A percentile compares a stretch with the other conserved stretches of the same genome.
These are phyloP conservation scores for Picus viridis DNA, from an alignment of 2,797 vertebrate genomes.

Conservation along the genomic window DNA sequence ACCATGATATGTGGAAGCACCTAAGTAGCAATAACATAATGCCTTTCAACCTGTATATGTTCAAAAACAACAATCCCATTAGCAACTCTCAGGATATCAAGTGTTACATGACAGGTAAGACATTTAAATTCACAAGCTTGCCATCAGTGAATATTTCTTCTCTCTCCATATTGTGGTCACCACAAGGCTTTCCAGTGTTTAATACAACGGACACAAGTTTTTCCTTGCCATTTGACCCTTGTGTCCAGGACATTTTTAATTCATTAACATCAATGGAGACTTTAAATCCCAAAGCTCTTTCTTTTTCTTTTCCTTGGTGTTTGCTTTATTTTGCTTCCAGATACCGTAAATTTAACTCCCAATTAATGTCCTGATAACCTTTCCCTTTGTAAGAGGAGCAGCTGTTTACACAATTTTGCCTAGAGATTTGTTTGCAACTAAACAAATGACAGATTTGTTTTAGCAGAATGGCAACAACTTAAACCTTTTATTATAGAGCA, in stretches of 20 bases:
- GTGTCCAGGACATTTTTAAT: neutral
- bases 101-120: conserved; percentile 98
- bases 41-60: conserved; percentile 99
- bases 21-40: conserved; percentile 91
- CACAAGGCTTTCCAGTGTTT: neutral
- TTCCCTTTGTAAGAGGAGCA: neutral
- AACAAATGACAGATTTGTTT: conserved; percentile 43
- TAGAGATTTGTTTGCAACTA: conserved; percentile 41
- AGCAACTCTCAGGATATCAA: conserved; percentile 95
- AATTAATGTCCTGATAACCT: conserved; percentile 12
- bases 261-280: neutral
- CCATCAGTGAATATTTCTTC: neutral
- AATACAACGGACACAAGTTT: neutral
- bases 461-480: neutral
- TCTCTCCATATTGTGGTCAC: neutral
- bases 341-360: neutral
- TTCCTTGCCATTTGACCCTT: neutral
- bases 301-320: neutral
- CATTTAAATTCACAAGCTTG: neutral
- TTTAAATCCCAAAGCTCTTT: neutral
- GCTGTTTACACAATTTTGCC: conserved; percentile 13
- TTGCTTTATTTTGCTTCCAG: conserved; percentile 18
- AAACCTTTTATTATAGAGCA: conserved; percentile 14
- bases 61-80: conserved; percentile 98
- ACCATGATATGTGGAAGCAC: conserved; percentile 93